Evolutionary conservation across 2,888 invertebrate genomes (phyloP).

Genomic region (Meiosimyza decipiens): DNA sequence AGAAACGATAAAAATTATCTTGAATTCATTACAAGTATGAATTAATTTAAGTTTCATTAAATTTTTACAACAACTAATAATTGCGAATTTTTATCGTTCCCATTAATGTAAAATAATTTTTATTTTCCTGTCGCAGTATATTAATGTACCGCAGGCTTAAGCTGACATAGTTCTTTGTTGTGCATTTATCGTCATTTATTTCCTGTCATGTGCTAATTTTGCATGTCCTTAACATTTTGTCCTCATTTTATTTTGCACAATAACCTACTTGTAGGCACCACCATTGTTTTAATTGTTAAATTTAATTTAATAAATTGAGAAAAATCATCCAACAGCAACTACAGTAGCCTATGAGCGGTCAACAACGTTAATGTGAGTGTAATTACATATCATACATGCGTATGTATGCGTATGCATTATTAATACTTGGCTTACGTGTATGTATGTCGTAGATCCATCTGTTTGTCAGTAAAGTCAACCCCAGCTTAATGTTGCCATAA

Average conservation of each 20-base stretch:
- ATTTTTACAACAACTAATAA: no score
- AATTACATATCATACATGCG: background rate
- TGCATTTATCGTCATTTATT: background rate
- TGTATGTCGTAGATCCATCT: background rate
- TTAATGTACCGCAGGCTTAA: no score
- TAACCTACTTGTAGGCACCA: no score
- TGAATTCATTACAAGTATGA: no score
- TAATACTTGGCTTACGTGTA: background rate
- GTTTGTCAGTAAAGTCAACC: background rate
- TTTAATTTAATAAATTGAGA: conserved; percentile 16
- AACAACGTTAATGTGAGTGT: conserved; percentile 21
- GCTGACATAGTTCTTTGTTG: background rate
- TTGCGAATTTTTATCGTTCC: no score
- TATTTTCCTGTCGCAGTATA: no score
- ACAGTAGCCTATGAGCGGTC: background rate
- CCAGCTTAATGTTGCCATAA: background rate
- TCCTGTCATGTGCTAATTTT: conserved; percentile 13
- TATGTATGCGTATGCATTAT: background rate
- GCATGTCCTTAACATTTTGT: conserved; percentile 28
- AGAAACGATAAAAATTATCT: no score
- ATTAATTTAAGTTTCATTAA: no score
- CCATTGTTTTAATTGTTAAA: no score
- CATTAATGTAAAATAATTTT: no score
- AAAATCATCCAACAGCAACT: no score
- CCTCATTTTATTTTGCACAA: background rate